These are phyloP conservation scores for Pseudococcus longispinus DNA, from an alignment of 2,888 invertebrate genomes.

Conservation along the genomic window DNA sequence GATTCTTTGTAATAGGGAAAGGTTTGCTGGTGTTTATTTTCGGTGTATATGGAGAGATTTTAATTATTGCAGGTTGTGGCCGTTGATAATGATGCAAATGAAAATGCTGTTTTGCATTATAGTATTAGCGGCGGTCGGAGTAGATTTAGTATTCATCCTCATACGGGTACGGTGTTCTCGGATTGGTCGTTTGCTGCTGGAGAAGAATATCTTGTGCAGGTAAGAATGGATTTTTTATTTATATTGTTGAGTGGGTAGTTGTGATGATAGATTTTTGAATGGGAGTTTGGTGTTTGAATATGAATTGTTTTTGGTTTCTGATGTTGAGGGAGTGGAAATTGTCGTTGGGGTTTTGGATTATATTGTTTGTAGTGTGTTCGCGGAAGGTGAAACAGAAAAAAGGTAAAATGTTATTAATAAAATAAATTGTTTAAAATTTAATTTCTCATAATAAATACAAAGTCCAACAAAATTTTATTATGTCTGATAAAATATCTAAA, in stretches of 20 bases:
- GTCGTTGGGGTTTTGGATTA: too few species aligned
- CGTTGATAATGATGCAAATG: conserved; percentile 80
- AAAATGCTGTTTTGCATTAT: conserved; percentile 84
- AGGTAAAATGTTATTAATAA: too few species aligned
- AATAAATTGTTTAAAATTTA: too few species aligned
- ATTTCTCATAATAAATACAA: too few species aligned
- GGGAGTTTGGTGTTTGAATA: neutral
- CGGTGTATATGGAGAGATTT: neutral
- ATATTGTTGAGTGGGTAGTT: neutral
- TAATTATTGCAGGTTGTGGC: conserved; percentile 73
- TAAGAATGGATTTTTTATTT: conserved; percentile 63
- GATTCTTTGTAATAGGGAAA: neutral
- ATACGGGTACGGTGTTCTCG: conserved; percentile 82
- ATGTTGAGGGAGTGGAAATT: too few species aligned
- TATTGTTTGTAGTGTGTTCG: too few species aligned
- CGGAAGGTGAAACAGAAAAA: too few species aligned
- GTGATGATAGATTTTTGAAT: neutral
- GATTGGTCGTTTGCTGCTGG: conserved; percentile 75
- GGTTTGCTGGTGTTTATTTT: conserved; percentile 1
- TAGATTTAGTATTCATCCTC: conserved; percentile 82
- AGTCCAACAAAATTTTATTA: too few species aligned
- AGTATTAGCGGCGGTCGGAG: conserved; percentile 77
- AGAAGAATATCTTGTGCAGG: conserved; percentile 72
- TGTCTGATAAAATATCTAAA: too few species aligned
- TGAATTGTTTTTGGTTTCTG: too few species aligned